Conservation (phyloP, 1,140 invertebrate species). For the Bombus terrestris region DNA sequence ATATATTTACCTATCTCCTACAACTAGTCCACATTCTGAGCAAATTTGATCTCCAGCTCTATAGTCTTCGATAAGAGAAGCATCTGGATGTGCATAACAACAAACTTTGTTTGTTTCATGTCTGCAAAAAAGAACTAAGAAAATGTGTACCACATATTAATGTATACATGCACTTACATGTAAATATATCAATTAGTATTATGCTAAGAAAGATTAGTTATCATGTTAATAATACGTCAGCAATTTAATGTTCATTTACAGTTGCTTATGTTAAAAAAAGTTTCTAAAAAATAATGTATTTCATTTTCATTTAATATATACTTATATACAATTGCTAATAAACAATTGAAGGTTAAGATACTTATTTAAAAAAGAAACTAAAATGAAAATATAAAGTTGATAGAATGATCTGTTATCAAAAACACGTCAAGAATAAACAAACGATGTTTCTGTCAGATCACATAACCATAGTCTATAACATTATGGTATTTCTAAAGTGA, state of each 20-base stretch:
- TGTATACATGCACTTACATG: slow-evolving; percentile 20
- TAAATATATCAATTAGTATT: not conserved
- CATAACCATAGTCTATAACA: slow-evolving; percentile 26
- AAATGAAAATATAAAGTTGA: not conserved
- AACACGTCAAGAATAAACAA: slow-evolving; percentile 18
- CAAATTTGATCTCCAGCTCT: slow-evolving; percentile 99
- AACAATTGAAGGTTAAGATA: not conserved
- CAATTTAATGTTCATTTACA: not conserved
- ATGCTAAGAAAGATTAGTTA: not conserved
- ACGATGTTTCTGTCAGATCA: slow-evolving; percentile 41
- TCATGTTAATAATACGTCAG: not conserved
- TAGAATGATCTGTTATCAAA: not conserved
- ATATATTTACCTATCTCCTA: slow-evolving; percentile 95
- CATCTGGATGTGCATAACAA: slow-evolving; percentile 97
- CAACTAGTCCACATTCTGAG: slow-evolving; percentile 98
- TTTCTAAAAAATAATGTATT: not conserved
- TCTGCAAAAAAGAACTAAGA: slow-evolving; percentile 82
- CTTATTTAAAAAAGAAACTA: not conserved
- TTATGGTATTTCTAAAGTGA: not conserved
- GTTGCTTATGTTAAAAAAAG: not conserved
- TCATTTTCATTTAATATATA: not conserved
- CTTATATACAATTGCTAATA: not conserved
- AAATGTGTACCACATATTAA: slow-evolving; percentile 45
- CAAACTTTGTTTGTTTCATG: slow-evolving; percentile 90
- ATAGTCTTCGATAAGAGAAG: slow-evolving; percentile 98